Conservation (phyloP, 2,797 vertebrate genomes). For the Gallinago nigripennis region DNA sequence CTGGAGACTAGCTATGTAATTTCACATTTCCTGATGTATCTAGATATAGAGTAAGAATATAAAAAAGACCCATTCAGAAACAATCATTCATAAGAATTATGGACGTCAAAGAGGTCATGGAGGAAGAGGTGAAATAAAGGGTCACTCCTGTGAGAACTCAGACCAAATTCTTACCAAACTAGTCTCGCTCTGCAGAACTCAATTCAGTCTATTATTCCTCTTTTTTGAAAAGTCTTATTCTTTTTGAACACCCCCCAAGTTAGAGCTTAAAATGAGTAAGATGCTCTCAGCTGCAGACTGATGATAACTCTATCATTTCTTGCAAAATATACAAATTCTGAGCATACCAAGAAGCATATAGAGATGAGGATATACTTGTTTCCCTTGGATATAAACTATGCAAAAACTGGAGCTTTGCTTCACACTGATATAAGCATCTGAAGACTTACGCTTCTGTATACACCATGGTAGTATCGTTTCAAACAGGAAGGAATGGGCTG, state of each 20-base stretch:
- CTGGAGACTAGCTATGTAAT: background rate
- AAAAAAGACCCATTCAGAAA: background rate
- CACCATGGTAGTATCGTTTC: background rate
- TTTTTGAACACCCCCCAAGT: background rate
- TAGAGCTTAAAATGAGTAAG: background rate
- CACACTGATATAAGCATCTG: background rate
- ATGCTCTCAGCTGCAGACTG: background rate
- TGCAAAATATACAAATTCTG: background rate
- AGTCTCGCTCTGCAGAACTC: background rate
- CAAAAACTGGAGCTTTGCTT: background rate
- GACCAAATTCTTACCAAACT: background rate
- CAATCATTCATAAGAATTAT: background rate
- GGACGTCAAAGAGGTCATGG: background rate
- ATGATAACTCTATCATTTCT: background rate
- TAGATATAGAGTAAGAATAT: background rate
- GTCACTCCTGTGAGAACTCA: background rate
- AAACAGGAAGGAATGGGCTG: background rate
- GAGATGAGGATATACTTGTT: background rate
- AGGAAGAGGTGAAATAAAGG: background rate
- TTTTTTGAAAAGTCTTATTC: background rate
- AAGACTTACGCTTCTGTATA: background rate
- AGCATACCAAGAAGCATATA: background rate
- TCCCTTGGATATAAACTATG: background rate
- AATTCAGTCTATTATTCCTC: background rate
- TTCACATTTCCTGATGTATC: background rate